Percentiles rank a stretch among this genome's conserved stretches.
Conservation (phyloP, 2,113 vertebrate species). For the Zapornia atra region DNA sequence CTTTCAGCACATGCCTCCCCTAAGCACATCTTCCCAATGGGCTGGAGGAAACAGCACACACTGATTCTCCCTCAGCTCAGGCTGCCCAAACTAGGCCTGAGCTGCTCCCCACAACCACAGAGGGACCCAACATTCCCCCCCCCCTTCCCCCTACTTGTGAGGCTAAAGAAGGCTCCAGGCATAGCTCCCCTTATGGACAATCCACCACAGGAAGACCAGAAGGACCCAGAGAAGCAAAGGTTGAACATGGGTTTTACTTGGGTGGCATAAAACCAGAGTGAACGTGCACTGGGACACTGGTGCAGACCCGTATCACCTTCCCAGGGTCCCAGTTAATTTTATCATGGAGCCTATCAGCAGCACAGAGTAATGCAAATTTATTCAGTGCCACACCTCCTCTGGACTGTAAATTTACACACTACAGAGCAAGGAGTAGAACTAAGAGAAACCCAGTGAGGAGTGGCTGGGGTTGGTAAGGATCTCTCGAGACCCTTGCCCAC, state of each 20-base stretch:
- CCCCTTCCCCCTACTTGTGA: neutral
- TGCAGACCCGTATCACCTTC: neutral
- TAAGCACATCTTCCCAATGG: neutral
- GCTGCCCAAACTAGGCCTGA: neutral
- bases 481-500: too few species aligned
- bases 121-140: fast-evolving
- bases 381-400: fast-evolving
- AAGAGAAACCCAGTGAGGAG: fast-evolving
- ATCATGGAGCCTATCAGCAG: neutral
- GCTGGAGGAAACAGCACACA: neutral
- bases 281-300: fast-evolving
- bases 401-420: fast-evolving
- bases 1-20: neutral
- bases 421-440: too few species aligned
- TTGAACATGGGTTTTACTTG: fast-evolving
- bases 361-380: neutral
- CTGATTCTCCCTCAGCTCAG: fast-evolving
- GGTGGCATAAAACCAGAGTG: neutral
- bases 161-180: fast-evolving
- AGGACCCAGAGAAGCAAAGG: fast-evolving
- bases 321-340: neutral
- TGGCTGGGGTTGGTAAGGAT: neutral
- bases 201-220: too few species aligned
- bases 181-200: fast-evolving
- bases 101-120: neutral